These are phyloP conservation scores for Echeneis naucrates DNA, from an alignment of 2,797 vertebrate species.

Conservation along the genomic window DNA sequence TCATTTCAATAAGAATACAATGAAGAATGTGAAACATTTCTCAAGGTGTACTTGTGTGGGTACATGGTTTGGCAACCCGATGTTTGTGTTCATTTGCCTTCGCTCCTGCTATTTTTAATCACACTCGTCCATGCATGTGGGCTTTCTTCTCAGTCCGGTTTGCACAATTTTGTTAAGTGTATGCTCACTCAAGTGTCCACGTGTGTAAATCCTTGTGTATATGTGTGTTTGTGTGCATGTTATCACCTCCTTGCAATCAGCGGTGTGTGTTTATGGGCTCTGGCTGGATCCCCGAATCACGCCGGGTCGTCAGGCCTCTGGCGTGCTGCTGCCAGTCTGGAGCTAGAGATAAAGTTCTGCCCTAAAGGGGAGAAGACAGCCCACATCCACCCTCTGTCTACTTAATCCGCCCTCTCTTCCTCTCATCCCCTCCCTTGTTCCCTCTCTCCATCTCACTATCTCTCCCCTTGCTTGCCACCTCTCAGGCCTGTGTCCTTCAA, in stretches of 20 bases:
- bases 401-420: conserved; percentile 57
- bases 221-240: neutral
- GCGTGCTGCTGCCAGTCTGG: conserved; percentile 64
- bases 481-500: conserved; percentile 61
- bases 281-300: conserved; percentile 41
- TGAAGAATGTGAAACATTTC: neutral
- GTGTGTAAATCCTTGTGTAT: conserved; percentile 2
- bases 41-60: neutral
- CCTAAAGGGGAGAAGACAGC: conserved; percentile 59
- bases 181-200: neutral
- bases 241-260: conserved; percentile 54
- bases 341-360: conserved; percentile 75
- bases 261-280: conserved; percentile 33
- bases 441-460: conserved; percentile 64
- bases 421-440: conserved; percentile 55
- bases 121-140: neutral
- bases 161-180: neutral
- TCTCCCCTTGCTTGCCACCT: conserved; percentile 43
- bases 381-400: conserved; percentile 58
- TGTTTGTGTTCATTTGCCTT: neutral
- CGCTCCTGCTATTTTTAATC: neutral
- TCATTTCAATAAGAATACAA: neutral
- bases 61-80: neutral
- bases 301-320: conserved; percentile 42
- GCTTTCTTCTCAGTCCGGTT: neutral